Percentiles rank a stretch among this genome's conserved stretches.
Evolutionary conservation across 2,888 invertebrate species (phyloP).

Genomic region (Nemotelus pantherinus): DNA sequence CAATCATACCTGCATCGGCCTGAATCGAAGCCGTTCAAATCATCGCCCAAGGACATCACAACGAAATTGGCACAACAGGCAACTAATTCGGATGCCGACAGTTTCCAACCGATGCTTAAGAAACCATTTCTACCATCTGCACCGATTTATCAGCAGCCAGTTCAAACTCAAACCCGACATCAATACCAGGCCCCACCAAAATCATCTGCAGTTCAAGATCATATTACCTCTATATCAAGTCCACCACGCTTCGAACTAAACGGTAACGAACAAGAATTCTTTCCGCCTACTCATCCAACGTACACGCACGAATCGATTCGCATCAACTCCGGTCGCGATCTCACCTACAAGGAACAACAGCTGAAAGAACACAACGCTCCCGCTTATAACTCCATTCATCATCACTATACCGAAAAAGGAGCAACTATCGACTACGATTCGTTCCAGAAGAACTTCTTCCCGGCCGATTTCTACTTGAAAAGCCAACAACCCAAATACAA

Average conservation of each 20-base stretch:
- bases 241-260: too few species aligned
- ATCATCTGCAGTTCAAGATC: neutral
- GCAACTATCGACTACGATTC: neutral
- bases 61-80: constrained; percentile 16
- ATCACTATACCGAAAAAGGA: neutral
- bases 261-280: neutral
- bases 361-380: neutral
- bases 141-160: neutral
- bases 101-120: constrained; percentile 37
- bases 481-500: constrained; percentile 19
- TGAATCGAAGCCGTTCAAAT: constrained; percentile 18
- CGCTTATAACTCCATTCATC: neutral
- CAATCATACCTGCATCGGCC: neutral
- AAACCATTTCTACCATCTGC: neutral
- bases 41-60: constrained; percentile 25
- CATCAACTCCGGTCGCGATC: neutral
- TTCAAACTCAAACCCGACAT: neutral
- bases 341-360: neutral
- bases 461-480: neutral
- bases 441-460: constrained; percentile 21
- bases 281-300: neutral
- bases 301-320: neutral
- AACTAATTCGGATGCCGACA: neutral
- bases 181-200: neutral
- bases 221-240: too few species aligned